phyloP scores from a whole-genome alignment of 2,888 invertebrate genomes.

The Argyresthia goedartella region DNA sequence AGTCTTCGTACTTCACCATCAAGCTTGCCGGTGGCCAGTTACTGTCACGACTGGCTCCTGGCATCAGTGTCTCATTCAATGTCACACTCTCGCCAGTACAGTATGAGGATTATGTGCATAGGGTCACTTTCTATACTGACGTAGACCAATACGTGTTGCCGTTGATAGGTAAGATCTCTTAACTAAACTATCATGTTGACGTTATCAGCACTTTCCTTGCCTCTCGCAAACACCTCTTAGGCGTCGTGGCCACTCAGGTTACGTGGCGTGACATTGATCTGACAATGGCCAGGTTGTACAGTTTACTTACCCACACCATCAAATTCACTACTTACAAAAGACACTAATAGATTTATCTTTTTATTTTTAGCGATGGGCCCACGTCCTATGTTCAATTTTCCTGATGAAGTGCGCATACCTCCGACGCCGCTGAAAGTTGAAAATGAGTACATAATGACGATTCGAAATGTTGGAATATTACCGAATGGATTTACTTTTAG shows the following conservation, averaged over 20 bases:
- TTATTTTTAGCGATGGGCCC: constrained; percentile 48
- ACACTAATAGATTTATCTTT: background rate
- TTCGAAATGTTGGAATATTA: constrained; percentile 39
- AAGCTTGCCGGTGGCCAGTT: constrained; percentile 47
- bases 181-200: too few relatives aligned
- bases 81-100: constrained; percentile 74
- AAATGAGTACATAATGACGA: constrained; percentile 23
- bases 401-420: constrained; percentile 40
- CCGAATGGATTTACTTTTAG: constrained; percentile 41
- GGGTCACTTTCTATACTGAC: constrained; percentile 65
- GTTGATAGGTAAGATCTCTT: constrained; percentile 65
- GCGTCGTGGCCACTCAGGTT: too few relatives aligned
- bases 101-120: constrained; percentile 65
- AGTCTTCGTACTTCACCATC: constrained; percentile 63
- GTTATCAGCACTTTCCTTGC: too few relatives aligned
- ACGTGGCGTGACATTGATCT: too few relatives aligned
- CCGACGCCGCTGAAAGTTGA: constrained; percentile 46
- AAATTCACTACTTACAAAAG: too few relatives aligned
- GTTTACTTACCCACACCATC: too few relatives aligned
- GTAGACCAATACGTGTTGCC: constrained; percentile 66
- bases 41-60: constrained; percentile 75
- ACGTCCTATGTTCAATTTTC: constrained; percentile 48
- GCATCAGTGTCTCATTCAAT: constrained; percentile 73
- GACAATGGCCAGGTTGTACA: too few relatives aligned
- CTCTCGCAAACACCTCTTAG: too few relatives aligned